These are phyloP conservation scores for Rhincodon typus DNA, from an alignment of 2,797 vertebrate genomes.

Conservation along the genomic window DNA sequence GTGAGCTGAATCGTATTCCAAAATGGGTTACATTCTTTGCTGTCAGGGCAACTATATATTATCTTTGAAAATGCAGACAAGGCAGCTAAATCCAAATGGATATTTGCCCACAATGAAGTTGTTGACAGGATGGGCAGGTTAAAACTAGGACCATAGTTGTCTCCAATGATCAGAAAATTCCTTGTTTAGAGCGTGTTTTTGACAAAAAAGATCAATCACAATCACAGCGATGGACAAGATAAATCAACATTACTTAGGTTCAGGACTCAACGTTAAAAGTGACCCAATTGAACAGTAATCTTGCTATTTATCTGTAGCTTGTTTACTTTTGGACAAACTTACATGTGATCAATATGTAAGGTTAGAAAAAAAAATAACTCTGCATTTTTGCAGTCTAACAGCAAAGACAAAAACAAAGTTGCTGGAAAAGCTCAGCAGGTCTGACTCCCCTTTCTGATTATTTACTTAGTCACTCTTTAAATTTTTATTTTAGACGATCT, in stretches of 20 bases:
- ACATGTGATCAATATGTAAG: not conserved
- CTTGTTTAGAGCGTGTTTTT: not conserved
- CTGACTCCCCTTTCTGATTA: not conserved
- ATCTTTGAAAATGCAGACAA: not conserved
- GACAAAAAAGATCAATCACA: not conserved
- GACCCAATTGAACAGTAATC: not conserved
- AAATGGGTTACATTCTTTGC: not conserved
- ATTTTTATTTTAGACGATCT: not conserved
- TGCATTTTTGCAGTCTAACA: no score
- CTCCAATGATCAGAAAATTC: not conserved
- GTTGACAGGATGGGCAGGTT: not conserved
- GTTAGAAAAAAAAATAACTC: not conserved
- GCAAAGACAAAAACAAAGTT: no score
- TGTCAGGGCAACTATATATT: not conserved
- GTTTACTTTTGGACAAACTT: not conserved
- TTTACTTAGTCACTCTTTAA: not conserved
- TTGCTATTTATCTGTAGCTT: not conserved
- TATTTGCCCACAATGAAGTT: not conserved
- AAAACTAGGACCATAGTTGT: not conserved
- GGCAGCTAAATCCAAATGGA: not conserved
- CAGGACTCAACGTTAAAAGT: not conserved
- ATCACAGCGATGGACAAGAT: not conserved
- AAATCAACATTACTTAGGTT: no score
- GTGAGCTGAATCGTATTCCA: not conserved
- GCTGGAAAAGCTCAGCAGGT: no score